Base-by-base conservation (phyloP, 2,888 invertebrate species). In the Drosophila recens region DNA sequence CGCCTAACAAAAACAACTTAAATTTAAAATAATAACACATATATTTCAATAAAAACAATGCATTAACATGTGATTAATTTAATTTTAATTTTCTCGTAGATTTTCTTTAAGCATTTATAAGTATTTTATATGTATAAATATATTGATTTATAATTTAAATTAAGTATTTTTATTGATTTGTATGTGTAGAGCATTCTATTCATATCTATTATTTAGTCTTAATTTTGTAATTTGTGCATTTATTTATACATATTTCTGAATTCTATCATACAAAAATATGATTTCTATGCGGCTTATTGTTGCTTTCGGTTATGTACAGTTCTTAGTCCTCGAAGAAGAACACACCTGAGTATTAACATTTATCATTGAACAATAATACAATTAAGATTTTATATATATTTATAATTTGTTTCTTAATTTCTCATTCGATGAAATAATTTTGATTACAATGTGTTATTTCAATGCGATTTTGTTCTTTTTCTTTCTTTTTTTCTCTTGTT, bases 391-490 rank as follows among this genome's bases (percentile, higher is more conserved):
- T 46, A 33, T 54, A 57, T 46, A 11, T 64, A 51, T n/a, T 45
- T 54, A 34, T 45, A 70, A 52, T 43, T 63, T 52, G 49, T 53
- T 59, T 52, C 63, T 52, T 56, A 15, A 27, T 58, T 58, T 36
- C 15, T 30, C 36, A 46, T 58, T 36, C 27, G 17, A 58, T 27
- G 30, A n/a, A 58, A 58, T 67, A 38, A 67, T 71, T 75, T 61
- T 62, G 57, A 48, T 62, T 75, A 69, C 52, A 75, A 85, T 81
- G 72, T 68, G 72, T 58, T 58, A 58, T 27, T 73, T 72, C 77
- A 87, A 87, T 82, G 87, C 83, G 72, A 88, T 89, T 86, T 86
- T 72, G 79, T 89, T 89, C 75, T 87, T 85, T 85, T 80, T 86
- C 80, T 77, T 63, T 79, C 77, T 78, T 71, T 79, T 88, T 88